Evolutionary conservation across 2,797 vertebrate genomes (phyloP), one percentile per base, ranked within the genome.

Genomic region (Enteromius treurensis): DNA sequence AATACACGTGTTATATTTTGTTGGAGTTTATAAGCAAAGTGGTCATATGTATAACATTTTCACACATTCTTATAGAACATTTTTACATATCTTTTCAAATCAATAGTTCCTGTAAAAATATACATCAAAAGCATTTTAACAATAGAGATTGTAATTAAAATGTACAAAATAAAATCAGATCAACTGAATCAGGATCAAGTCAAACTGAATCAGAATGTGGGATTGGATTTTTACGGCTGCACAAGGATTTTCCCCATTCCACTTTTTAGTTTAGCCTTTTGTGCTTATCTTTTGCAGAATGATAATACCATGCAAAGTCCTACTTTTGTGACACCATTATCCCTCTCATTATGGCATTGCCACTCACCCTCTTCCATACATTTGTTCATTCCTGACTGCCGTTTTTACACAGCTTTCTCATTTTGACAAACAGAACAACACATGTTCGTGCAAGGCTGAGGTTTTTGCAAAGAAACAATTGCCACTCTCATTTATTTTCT

Each of bases 401-500:
- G 32, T 65, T 40, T 77, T 78, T 60, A 13, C 10, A 7, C 15
- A 23, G 45, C 77, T 81, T 55, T 75, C 60, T 85, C 42, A 37
- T 40, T 62, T 10, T 40, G 75, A 70, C 67, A 71, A 71, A 64
- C 40, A 40, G 13, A 69, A 29, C 65, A 77, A 49, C 70, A 83
- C 62, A 77, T 77, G 74, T 78, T 83, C 0, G 1, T 19, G 40
- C 81, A 65, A 45, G 23, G 9, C 29, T 83, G 51, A 47, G 37
- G 34, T 70, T 83, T 60, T 77, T 62, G 14, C 80, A 82, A 53
- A 23, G 26, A 75, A 75, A 82, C 80, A 65, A 45, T 76, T 68
- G 62, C 45, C 80, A 68, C 45, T 69, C 51, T 49, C 0, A 5
- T 58, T 68, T 82, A 29, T 82, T 65, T 79, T 45, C 7, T 65